These are phyloP conservation scores for Ceraclea dissimilis DNA, from an alignment of 2,888 invertebrate genomes.

Conservation along the genomic window DNA sequence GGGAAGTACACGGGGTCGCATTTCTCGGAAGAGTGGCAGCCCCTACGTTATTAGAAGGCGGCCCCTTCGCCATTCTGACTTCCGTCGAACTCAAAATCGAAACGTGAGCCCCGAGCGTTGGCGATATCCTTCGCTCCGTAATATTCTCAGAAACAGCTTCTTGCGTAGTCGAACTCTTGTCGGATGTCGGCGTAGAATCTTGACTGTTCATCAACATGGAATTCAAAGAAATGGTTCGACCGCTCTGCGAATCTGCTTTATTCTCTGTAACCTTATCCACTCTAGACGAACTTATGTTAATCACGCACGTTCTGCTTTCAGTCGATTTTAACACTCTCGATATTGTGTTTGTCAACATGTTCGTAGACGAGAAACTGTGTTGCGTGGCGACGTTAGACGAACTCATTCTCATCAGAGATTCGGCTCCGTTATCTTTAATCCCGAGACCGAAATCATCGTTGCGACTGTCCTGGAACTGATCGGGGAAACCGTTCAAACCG, in stretches of 20 bases:
- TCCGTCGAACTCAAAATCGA: slow-evolving; percentile 30
- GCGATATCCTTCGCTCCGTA: slow-evolving; percentile 40
- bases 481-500: slow-evolving; percentile 23
- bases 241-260: slow-evolving; percentile 18
- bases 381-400: slow-evolving; percentile 14
- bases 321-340: slow-evolving; percentile 13
- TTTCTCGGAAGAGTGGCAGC: slow-evolving; percentile 27
- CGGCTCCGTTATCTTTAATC: slow-evolving; percentile 1
- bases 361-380: slow-evolving; percentile 17
- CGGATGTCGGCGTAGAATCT: slow-evolving; percentile 39
- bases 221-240: slow-evolving; percentile 37
- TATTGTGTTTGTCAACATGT: slow-evolving; percentile 14
- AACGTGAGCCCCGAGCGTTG: slow-evolving; percentile 35
- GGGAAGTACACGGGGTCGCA: slow-evolving; percentile 10
- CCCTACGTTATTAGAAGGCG: slow-evolving; percentile 10
- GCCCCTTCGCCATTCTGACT: slow-evolving; percentile 27
- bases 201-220: slow-evolving; percentile 43
- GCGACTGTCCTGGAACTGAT: slow-evolving; percentile 6
- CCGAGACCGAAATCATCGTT: slow-evolving; percentile 1
- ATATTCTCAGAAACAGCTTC: slow-evolving; percentile 45
- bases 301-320: slow-evolving; percentile 16
- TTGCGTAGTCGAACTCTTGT: slow-evolving; percentile 45
- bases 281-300: slow-evolving; percentile 31
- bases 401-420: slow-evolving; percentile 4
- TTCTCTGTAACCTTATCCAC: slow-evolving; percentile 32